These are phyloP conservation scores for Glaucopsyche alexis DNA, from an alignment of 2,888 invertebrate species.

Conservation along the genomic window DNA sequence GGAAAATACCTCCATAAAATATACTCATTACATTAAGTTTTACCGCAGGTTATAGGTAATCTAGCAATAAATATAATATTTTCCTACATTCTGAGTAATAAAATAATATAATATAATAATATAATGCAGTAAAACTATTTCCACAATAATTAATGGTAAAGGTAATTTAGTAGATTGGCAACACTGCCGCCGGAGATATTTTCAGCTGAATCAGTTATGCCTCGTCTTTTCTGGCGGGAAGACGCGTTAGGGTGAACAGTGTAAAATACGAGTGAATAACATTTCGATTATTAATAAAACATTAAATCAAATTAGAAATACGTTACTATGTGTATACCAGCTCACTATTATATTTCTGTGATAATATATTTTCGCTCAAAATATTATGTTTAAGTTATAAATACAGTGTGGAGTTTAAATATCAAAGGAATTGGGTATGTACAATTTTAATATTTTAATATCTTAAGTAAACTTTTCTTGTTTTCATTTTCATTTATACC, in stretches of 20 bases:
- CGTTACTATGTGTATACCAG: not conserved
- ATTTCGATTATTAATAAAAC: not conserved
- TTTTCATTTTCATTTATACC: not conserved
- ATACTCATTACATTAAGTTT: not conserved
- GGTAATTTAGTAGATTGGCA: constrained; percentile 1
- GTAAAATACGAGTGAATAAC: not conserved
- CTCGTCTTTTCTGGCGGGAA: constrained; percentile 20
- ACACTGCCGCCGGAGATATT: constrained; percentile 18
- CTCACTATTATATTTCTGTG: not conserved
- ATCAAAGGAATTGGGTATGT: not conserved
- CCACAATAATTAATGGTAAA: not conserved
- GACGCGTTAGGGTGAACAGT: not conserved
- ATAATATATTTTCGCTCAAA: not conserved
- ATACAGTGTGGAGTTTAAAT: not conserved
- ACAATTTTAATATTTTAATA: not conserved
- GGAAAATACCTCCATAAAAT: not conserved
- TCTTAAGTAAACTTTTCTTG: not conserved
- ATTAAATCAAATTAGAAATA: not conserved
- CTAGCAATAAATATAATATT: too few species aligned
- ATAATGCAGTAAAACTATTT: not conserved
- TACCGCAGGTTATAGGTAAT: too few species aligned
- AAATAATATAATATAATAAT: not conserved
- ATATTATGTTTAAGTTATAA: not conserved
- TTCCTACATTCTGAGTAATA: not conserved
- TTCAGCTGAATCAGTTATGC: constrained; percentile 20